Base-by-base conservation (phyloP, 1,140 invertebrate species). In the Papilio dardanus region DNA sequence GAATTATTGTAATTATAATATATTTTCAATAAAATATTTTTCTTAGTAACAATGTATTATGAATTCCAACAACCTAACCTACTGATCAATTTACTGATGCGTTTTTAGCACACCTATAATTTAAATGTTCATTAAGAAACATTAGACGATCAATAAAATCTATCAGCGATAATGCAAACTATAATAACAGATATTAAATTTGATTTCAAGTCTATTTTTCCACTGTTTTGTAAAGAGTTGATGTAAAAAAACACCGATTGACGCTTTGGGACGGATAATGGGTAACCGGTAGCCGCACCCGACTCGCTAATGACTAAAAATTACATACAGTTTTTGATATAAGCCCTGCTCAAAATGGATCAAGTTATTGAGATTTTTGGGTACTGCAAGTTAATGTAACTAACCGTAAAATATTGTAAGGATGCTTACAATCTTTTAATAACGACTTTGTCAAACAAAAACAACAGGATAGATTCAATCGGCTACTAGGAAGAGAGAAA, bases 281-380 rank as follows among this genome's bases (percentile, higher is more conserved):
- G 74, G 30, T 33, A 24, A 78, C 81, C 81, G 75, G 81, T 81
- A 81, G 79, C 79, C 28, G 78, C 28, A 58, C 71, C 8, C 68
- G 74, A 77, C 65, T 73, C 74, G 73, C 77, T 83, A 81, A 83
- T 81, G 75, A 83, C 71, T 74, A 68, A 66, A 77, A 81, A 83
- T 83, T 83, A 81, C 77, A 77, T 76, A 76, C 74, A 69, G 40
- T 54, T 76, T 80, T 80, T 77, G 73, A 68, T 71, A 74, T 77
- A 54, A 67, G 54, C 37, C 65, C 14, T 37, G 42, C 42, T 24
- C 67, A 37, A 77, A 77, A 69, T 71, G 66, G 76, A 68, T 71
- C 73, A 74, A 40, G 14, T 74, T 77, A 69, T 73, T 68, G n/a
- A 37, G 30, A 33, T 54, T 50, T 76, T 74, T 71, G 76, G 76